phyloP scores from a whole-genome alignment of 2,797 vertebrate species.

The Oryzias sinensis region DNA sequence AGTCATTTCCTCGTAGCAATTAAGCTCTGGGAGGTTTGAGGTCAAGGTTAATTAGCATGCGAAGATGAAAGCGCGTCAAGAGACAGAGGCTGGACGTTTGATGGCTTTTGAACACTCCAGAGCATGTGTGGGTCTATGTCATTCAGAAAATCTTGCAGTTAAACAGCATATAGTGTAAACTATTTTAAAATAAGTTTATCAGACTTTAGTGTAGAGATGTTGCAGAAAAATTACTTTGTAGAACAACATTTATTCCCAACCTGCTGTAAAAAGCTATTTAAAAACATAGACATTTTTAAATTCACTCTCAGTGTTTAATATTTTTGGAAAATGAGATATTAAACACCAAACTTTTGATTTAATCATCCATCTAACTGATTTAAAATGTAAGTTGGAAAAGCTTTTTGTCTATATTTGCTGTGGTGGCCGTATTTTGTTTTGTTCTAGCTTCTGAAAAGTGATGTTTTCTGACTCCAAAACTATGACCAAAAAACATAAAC shows the following conservation, averaged over 20 bases:
- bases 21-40: constrained; percentile 66
- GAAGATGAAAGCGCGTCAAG: constrained; percentile 70
- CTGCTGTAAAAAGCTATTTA: too few relatives aligned
- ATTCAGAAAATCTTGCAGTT: constrained; percentile 1
- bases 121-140: constrained; percentile 20
- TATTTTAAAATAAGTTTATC: not conserved
- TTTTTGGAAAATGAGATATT: too few relatives aligned
- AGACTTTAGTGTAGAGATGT: not conserved
- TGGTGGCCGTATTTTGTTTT: too few relatives aligned
- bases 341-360: not conserved
- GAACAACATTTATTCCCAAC: too few relatives aligned
- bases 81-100: constrained; percentile 41
- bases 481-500: too few relatives aligned
- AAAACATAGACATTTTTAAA: too few relatives aligned
- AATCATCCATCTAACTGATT: not conserved
- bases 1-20: constrained; percentile 71
- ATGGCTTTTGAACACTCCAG: constrained; percentile 30
- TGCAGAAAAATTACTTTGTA: not conserved
- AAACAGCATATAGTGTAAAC: not conserved
- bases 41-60: constrained; percentile 75
- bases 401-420: too few relatives aligned
- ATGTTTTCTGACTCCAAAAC: too few relatives aligned
- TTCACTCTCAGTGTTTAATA: too few relatives aligned
- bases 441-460: too few relatives aligned
- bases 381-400: not conserved